Percentiles rank a stretch among this genome's conserved stretches.
Evolutionary conservation across 2,113 vertebrate genomes (phyloP).

Genomic region (Mus musculus): GRCm39 chr10:9646001-9646500

Average conservation of each 20-base stretch:
- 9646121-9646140: neutral
- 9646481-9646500: neutral
- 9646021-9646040: neutral
- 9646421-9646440: slow-evolving; percentile 97
- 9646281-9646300: slow-evolving; percentile 96
- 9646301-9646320: slow-evolving; percentile 91
- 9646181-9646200: slow-evolving; percentile 92
- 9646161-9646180: fast-evolving
- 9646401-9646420: slow-evolving; percentile 98
- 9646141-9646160: neutral
- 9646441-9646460: slow-evolving; percentile 60
- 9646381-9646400: slow-evolving; percentile 99
- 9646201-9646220: slow-evolving; percentile 96
- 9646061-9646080: neutral
- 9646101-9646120: neutral
- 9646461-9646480: slow-evolving; percentile 32
- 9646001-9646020: neutral
- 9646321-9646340: slow-evolving; percentile 95
- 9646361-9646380: slow-evolving; percentile 97
- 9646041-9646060: neutral
- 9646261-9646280: slow-evolving; percentile 94
- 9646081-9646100: neutral
- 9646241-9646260: slow-evolving; percentile 94
- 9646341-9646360: slow-evolving; percentile 96
- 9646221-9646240: slow-evolving; percentile 95